Evolutionary conservation across 2,797 vertebrate species (phyloP), one percentile per base, ranked within the genome.

Genomic region (Sebastes paucispinis): DNA sequence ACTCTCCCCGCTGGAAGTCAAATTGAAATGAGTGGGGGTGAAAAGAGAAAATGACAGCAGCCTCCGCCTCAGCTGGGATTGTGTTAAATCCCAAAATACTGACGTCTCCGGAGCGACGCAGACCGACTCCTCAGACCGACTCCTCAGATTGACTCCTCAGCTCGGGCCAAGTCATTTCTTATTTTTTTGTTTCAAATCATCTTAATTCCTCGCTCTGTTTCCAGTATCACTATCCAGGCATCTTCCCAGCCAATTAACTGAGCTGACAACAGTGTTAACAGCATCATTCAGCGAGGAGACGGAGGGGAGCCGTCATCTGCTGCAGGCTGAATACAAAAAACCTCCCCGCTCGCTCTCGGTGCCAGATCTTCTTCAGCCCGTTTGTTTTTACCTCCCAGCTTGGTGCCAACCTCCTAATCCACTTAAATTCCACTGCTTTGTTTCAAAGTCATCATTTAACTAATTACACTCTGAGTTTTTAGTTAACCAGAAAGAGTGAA

Each of bases 401-500:
- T 13, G 47, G 14, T 32, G 13, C 13, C 50, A 27, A 24, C 22
- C 64, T 79, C 29, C 31, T 73, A 50, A 74, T 74, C 72, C 63
- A 57, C 52, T 72, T 68, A 29, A 63, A 59, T 68, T 43, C 6
- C 52, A 63, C 66, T 74, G 58, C 59, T 78, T 85, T 79, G 34
- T 73, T 76, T 79, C 52, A 68, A 64, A 86, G 74, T 80, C 74
- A 6, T 71, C 64, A 39, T 79, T 79, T 39, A 59, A 18, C 81
- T 80, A 77, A 81, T 80, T 68, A 83, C 3, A 67, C 36, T 70
- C 36, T 36, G 62, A 5, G 16, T 22, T 60, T 73, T 83, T 83
- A 87, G 79, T 87, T 32, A 79, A 71, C 39, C 54, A 32, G 5
- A 31, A 47, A 8, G 55, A 71, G 24, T 3, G 36, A 83, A 57